Percentiles rank a stretch among this genome's conserved stretches.
phyloP scores from a whole-genome alignment of 2,113 vertebrate species.

The Plecotus auritus region DNA sequence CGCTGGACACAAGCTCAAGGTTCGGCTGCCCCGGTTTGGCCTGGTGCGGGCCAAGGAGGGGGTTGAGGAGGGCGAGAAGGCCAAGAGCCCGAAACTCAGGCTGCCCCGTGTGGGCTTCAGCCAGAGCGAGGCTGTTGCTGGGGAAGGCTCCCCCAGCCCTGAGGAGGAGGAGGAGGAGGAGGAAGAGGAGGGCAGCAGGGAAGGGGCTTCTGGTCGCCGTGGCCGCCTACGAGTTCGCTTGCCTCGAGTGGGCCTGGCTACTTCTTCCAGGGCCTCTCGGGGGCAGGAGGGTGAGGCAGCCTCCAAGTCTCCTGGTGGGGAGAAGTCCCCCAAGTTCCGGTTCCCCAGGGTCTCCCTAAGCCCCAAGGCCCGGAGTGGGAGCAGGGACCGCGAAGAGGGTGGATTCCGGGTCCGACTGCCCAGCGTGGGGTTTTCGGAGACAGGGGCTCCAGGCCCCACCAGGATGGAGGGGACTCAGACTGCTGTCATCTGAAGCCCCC shows the following conservation, averaged over 20 bases:
- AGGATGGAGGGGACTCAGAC: slow-evolving; percentile 76
- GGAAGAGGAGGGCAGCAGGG: slow-evolving; percentile 45
- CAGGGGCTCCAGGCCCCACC: slow-evolving; percentile 35
- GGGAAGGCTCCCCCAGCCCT: slow-evolving; percentile 44
- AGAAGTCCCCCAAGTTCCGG: slow-evolving; percentile 84
- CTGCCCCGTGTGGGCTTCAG: slow-evolving; percentile 83
- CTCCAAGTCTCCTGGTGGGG: slow-evolving; percentile 68
- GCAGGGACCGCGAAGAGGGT: slow-evolving; percentile 70
- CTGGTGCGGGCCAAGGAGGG: slow-evolving; percentile 79
- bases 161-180: slow-evolving; percentile 65
- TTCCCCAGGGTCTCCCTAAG: slow-evolving; percentile 86
- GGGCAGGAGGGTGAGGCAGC: slow-evolving; percentile 75
- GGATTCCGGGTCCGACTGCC: slow-evolving; percentile 83
- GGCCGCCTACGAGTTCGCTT: slow-evolving; percentile 81
- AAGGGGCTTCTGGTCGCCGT: slow-evolving; percentile 50
- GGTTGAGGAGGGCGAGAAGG: slow-evolving; percentile 59
- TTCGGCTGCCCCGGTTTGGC: slow-evolving; percentile 85
- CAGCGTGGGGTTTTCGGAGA: slow-evolving; percentile 77
- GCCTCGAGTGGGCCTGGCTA: slow-evolving; percentile 85
- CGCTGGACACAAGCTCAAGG: slow-evolving; percentile 69
- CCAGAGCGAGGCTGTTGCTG: not conserved
- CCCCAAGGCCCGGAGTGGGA: slow-evolving; percentile 79
- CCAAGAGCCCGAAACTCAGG: slow-evolving; percentile 77
- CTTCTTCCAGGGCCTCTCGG: slow-evolving; percentile 81
- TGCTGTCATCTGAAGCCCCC: slow-evolving; percentile 54